Percentiles rank a stretch among this genome's conserved stretches.
Conservation (phyloP, 2,888 invertebrate species). For the Catocala sponsa region DNA sequence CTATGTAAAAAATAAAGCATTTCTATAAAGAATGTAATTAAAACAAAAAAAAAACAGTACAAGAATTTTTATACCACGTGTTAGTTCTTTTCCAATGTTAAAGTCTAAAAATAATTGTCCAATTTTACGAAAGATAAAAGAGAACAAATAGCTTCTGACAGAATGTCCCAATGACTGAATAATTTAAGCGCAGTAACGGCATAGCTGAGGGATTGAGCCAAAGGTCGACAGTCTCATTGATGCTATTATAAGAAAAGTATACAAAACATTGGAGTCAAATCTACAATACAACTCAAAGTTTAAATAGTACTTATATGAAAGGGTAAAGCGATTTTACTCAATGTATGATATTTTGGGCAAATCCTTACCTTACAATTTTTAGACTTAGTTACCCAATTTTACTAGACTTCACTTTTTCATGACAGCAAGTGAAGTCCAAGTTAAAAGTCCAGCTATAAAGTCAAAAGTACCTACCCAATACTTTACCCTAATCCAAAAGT, state of each 20-base stretch:
- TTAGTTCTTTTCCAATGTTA: conserved; percentile 2
- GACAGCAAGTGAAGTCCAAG: too few species aligned
- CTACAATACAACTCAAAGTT: conserved; percentile 12
- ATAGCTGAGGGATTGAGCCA: conserved; percentile 42
- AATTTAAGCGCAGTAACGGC: conserved; percentile 25
- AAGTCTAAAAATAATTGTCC: conserved; percentile 10
- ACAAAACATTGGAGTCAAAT: conserved; percentile 30
- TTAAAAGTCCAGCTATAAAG: too few species aligned
- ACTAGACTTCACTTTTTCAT: too few species aligned
- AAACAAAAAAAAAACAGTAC: conserved; percentile 7
- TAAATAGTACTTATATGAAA: background rate
- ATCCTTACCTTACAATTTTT: too few species aligned
- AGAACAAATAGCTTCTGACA: conserved; percentile 13
- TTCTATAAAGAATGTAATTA: too few species aligned
- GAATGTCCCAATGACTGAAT: conserved; percentile 25
- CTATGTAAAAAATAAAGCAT: too few species aligned
- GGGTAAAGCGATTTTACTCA: too few species aligned
- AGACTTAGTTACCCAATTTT: too few species aligned
- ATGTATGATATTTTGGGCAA: too few species aligned
- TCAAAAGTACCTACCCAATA: too few species aligned
- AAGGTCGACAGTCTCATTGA: conserved; percentile 41
- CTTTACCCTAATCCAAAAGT: too few species aligned
- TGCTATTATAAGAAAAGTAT: conserved; percentile 49
- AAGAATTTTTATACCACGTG: conserved; percentile 11
- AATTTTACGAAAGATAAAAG: conserved; percentile 26